Evolutionary conservation across 2,888 invertebrate genomes (phyloP).

Genomic region (Sympetrum striolatum): DNA sequence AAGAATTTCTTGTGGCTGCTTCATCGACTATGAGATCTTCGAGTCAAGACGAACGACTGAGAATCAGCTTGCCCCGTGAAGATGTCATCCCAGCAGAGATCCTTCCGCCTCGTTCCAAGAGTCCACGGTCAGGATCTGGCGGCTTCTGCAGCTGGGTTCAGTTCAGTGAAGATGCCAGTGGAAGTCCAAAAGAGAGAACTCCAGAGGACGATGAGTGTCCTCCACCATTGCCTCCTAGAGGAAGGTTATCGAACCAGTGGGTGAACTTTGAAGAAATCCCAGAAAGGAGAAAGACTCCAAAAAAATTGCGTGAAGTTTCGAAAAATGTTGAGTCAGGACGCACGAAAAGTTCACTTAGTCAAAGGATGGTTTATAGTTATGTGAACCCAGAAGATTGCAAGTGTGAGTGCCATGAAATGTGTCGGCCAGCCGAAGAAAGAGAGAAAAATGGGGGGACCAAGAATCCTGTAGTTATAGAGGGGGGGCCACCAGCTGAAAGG

Average conservation of each 20-base stretch:
- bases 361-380: slow-evolving; percentile 72
- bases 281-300: slow-evolving; percentile 80
- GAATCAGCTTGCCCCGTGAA: slow-evolving; percentile 66
- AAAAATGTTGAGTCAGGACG: slow-evolving; percentile 58
- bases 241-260: slow-evolving; percentile 67
- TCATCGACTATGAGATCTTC: slow-evolving; percentile 47
- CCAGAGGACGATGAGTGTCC: slow-evolving; percentile 54
- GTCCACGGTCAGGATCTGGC: not conserved
- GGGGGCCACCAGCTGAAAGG: not conserved
- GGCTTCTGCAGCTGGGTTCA: slow-evolving; percentile 58
- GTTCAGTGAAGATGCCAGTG: slow-evolving; percentile 55
- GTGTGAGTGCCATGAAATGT: slow-evolving; percentile 81
- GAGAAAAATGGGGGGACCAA: not conserved
- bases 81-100: slow-evolving; percentile 56
- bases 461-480: not conserved
- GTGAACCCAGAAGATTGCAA: slow-evolving; percentile 88
- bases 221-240: slow-evolving; percentile 56
- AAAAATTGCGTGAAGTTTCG: slow-evolving; percentile 82
- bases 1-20: slow-evolving; percentile 68
- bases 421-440: not conserved
- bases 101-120: not conserved
- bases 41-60: slow-evolving; percentile 49
- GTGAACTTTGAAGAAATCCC: slow-evolving; percentile 88
- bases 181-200: not conserved
- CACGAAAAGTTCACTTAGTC: slow-evolving; percentile 53